These are phyloP conservation scores for Orestias chungarensis DNA, from an alignment of 2,797 vertebrate genomes.

Conservation along the genomic window DNA sequence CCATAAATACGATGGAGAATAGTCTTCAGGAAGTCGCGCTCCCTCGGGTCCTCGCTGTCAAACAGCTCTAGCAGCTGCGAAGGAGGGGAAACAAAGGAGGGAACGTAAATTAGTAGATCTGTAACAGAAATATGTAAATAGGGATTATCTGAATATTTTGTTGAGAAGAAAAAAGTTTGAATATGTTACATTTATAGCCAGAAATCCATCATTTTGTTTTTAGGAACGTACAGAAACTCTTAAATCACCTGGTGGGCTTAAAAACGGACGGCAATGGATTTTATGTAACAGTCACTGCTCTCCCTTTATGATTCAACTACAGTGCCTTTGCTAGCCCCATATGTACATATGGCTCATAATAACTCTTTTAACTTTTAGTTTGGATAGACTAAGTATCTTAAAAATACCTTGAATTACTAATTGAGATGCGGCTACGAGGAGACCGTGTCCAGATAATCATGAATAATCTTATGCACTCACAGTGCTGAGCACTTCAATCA, in stretches of 20 bases:
- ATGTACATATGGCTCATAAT: neutral
- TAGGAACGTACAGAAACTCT: neutral
- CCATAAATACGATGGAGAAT: conserved; percentile 97
- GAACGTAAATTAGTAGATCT: too few species aligned
- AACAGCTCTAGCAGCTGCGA: conserved; percentile 93
- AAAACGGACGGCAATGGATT: neutral
- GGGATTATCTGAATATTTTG: too few species aligned
- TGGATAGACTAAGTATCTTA: neutral
- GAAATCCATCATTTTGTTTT: neutral
- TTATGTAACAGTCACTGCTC: neutral
- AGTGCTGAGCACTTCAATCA: conserved; percentile 7
- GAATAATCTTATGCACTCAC: conserved; percentile 20
- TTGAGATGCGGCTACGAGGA: neutral
- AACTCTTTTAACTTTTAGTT: neutral
- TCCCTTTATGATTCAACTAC: conserved; percentile 1
- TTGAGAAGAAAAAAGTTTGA: too few species aligned
- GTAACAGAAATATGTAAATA: too few species aligned
- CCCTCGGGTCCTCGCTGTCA: conserved; percentile 96
- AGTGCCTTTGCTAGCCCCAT: neutral
- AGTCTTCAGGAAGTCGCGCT: conserved; percentile 97
- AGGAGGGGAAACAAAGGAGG: neutral
- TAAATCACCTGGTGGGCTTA: conserved; percentile 8
- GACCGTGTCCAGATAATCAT: conserved; percentile 15
- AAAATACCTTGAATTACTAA: neutral
- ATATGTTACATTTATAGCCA: too few species aligned